phyloP scores from a whole-genome alignment of 30 jellyfish, hydroid and myxozoan species.

The Chrysaora quinquecirrha region DNA sequence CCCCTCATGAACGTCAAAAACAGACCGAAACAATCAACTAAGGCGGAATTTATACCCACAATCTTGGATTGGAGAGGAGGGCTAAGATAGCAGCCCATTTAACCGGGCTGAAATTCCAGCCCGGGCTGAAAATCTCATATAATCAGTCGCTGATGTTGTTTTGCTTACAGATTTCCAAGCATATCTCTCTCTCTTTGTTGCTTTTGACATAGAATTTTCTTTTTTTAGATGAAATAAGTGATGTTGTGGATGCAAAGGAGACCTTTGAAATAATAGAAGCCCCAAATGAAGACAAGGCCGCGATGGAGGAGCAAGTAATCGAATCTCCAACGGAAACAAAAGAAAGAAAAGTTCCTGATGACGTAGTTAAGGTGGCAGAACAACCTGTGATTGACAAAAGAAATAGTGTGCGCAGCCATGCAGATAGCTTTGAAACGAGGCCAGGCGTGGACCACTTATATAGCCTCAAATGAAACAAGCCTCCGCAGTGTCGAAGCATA shows the following conservation, averaged over 20 bases:
- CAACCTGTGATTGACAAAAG: constrained; percentile 14
- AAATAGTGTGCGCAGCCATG: constrained; percentile 42
- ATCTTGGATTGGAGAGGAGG: no score
- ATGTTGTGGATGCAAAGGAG: background rate
- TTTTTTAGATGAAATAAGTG: background rate
- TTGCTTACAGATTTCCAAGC: no score
- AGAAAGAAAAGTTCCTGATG: background rate
- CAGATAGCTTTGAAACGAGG: constrained; percentile 38
- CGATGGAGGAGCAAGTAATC: background rate
- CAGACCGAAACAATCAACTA: no score
- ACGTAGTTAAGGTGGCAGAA: background rate
- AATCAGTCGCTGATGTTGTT: no score
- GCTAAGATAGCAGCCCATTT: no score
- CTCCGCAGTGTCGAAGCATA: constrained; percentile 41
- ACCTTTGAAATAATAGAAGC: constrained; percentile 37
- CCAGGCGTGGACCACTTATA: constrained; percentile 34
- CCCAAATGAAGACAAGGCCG: background rate
- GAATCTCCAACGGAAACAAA: background rate
- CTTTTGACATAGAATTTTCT: no score
- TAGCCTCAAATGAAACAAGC: constrained; percentile 22
- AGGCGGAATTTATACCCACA: no score
- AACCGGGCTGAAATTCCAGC: no score
- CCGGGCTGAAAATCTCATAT: no score
- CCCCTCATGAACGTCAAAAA: no score
- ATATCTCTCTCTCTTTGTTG: no score